Base-by-base conservation (phyloP, 2,888 invertebrate species). In the Habrosyne pyritoides region DNA sequence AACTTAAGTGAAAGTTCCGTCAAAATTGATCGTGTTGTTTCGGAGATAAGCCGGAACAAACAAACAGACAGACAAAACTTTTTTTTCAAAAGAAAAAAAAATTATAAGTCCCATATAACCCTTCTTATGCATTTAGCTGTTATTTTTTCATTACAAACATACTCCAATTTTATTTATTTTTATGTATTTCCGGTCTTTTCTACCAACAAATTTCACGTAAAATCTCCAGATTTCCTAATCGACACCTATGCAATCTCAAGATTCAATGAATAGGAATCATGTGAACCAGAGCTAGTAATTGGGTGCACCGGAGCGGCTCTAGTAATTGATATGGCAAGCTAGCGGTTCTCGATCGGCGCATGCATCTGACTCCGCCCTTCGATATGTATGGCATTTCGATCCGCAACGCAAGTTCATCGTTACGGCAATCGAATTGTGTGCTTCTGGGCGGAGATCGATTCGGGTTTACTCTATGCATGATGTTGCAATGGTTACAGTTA, bases 281-380 rank as follows among this genome's bases (percentile, higher is more conserved):
- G 87, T 87, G 87, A 87, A 88, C 81, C 80, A 83, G 82, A 84
- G 83, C 83, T 81, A 81, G 86, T 91, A 89, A 91, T 90, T 89
- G 89, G 87, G 87, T 85, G 87, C 88, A 89, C 77, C 84, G 80
- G 84, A 89, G 84, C 88, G 85, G 76, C 77, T 78, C 79, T 82
- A 76, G 89, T 91, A 91, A 91, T 91, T 91, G 89, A 91, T 90
- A 89, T 79, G 80, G 83, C 79, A 78, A 81, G 74, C 76, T 91
- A 91, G 90, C 91, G 91, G 91, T 89, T 84, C 80, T 84, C 68
- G 66, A 79, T 78, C 79, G 72, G 71, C 69, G 73, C 81, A 79
- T 83, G 80, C 81, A 80, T 78, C 77, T 69, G 69, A 63, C 61
- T 78, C 83, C 84, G 83, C 85, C 87, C 88, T 88, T 69, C 67